Percentiles rank a stretch among this genome's conserved stretches.
phyloP scores from a whole-genome alignment of 2,797 vertebrate species.

The Lacerta agilis region DNA sequence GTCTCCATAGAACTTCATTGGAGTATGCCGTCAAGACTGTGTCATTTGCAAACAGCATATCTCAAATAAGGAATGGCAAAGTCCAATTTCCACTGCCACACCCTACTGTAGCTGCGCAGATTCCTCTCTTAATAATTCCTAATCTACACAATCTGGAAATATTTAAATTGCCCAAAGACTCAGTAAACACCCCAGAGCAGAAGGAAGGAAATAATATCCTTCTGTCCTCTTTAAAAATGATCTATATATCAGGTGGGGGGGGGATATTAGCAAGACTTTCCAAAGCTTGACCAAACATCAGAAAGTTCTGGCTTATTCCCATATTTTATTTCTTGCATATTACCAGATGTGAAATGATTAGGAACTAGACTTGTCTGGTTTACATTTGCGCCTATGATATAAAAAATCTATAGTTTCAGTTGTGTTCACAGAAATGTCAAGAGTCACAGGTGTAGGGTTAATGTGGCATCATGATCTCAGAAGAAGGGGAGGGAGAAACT shows the following conservation, averaged over 20 bases:
- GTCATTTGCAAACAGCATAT: too few relatives aligned
- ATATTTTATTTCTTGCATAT: not conserved
- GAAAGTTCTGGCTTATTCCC: not conserved
- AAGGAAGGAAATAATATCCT: not conserved
- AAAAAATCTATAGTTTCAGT: not conserved
- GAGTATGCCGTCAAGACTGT: too few relatives aligned
- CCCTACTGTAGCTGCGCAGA: not conserved
- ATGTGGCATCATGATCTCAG: slow-evolving; percentile 6
- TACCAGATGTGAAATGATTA: not conserved
- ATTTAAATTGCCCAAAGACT: not conserved
- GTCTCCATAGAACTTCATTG: too few relatives aligned
- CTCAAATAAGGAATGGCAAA: not conserved
- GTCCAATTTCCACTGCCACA: not conserved
- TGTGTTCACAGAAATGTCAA: slow-evolving; percentile 2
- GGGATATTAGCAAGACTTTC: not conserved
- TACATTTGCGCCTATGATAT: slow-evolving; percentile 48
- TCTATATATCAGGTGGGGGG: not conserved
- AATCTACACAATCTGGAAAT: not conserved
- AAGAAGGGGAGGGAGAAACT: not conserved
- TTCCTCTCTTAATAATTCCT: not conserved
- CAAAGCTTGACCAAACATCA: not conserved
- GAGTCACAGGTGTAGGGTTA: slow-evolving; percentile 18
- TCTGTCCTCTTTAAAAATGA: not conserved
- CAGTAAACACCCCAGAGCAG: slow-evolving; percentile 16
- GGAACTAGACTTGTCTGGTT: slow-evolving; percentile 24